These are phyloP conservation scores for Micronycteris hirsuta DNA, from an alignment of 2,113 vertebrate species.

Conservation along the genomic window DNA sequence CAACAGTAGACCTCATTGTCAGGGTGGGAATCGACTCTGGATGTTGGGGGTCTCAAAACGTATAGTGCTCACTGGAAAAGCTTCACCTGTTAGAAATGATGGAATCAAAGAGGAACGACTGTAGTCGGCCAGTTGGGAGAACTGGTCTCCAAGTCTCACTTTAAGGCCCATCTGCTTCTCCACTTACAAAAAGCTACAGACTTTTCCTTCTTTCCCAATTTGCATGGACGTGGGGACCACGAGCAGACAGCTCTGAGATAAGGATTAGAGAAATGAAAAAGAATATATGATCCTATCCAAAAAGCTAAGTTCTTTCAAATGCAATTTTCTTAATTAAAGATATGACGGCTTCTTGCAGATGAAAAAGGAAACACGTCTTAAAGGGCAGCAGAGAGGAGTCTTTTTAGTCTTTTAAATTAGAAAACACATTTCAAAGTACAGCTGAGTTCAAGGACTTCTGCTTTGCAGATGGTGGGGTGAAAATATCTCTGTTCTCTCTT, in stretches of 20 bases:
- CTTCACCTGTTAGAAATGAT: not conserved
- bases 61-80: not conserved
- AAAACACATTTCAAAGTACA: not conserved
- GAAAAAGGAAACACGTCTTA: not conserved
- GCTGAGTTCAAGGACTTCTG: not conserved
- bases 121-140: not conserved
- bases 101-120: not conserved
- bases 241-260: not conserved
- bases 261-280: constrained; percentile 8
- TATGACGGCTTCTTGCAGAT: not conserved
- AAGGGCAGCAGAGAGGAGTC: not conserved
- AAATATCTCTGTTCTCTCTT: not conserved
- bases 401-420: not conserved
- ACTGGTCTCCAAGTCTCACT: not conserved
- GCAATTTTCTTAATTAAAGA: not conserved
- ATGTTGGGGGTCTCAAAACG: not conserved
- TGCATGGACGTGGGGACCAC: not conserved
- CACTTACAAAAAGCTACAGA: not conserved
- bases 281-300: not conserved
- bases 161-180: not conserved
- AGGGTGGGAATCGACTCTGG: not conserved
- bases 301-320: not conserved
- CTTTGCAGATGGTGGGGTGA: not conserved
- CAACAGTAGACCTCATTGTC: not conserved
- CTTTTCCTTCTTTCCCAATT: not conserved